Base-by-base conservation (phyloP, 1,140 invertebrate species). In the Neodiprion lecontei region DNA sequence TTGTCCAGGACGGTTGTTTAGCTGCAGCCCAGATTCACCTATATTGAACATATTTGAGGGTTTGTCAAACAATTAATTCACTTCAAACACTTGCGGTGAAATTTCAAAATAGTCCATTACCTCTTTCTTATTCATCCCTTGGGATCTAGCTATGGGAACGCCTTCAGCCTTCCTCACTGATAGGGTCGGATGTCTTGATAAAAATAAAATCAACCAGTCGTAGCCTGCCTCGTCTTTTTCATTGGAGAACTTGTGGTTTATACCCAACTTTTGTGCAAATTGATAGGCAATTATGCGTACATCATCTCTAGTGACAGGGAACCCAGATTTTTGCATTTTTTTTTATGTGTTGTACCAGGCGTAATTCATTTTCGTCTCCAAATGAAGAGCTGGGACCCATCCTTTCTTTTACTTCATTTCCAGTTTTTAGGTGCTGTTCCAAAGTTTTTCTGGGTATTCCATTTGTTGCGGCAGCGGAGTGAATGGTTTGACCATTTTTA, bases 11-110 rank as follows among this genome's bases (percentile, higher is more conserved):
- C 81, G 82, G 78, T 85, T 88, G 68, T 84, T 87, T 9, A 88
- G 21, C 77, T 89, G 86, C 9, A 87, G 68, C 9, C 86, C 86
- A n/a, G 78, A 82, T 78, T 89, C 86, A 74, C 89, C 85, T 72
- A 86, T 83, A 77, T 88, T 88, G 69, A 74, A 89, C 66, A 88
- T 83, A 71, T 78, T 67, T 1, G 81, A 79, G 9, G 85, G 85
- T 74, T 85, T 85, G 70, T 81, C 75, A 28, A 82, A n/a, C 28
- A 85, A 67, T 74, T 82, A 73, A 80, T 85, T 80, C 73, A 84
- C 72, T 21, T 50, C 81, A 47, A 85, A 68, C 7, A 83, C 72
- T 28, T 73, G 17, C 17, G 17, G 21, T 21, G 0, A 21, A 21
- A 21, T 21, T 21, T 21, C 17, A 21, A 21, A 21, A 21, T 21